Base-by-base conservation (phyloP, 2,888 invertebrate species). In the Hypomecis atomaria region DNA sequence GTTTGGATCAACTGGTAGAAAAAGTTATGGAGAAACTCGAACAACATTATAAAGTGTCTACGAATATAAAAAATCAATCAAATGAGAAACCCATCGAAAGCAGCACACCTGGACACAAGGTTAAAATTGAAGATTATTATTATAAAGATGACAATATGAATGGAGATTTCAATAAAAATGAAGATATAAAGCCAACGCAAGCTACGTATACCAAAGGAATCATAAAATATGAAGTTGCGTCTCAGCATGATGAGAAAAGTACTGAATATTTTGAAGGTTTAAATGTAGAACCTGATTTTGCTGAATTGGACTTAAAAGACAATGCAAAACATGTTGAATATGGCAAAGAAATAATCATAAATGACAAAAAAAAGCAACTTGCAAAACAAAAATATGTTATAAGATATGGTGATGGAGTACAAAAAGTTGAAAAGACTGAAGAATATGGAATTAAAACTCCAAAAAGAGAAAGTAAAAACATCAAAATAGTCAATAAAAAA, bases 1-100 rank as follows among this genome's bases (percentile, higher is more conserved):
- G 77, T 59, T 71, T 84, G 33, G 79, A 84, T 6, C 74, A 79
- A 23, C 55, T 85, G 34, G 81, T 83, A 2, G 71, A 79, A 48
- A 76, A 71, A 66, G 78, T 85, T 0, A 81, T 78, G 45, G 67
- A 78, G 4, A 76, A 76, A 67, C 62, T 86, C 4, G 65, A 76
- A 33, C 63, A 67, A 5, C 75, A 78, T 37, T 67, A 65, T 11
- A 43, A 50, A 10, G n/a, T 8, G 53, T 55, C 58, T 33, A 61
- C 33, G 47, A 23, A 42, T 37, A n/a, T 38, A 36, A 56, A 33
- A 6, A 4, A 10, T 42, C 13, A 9, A 23, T 11, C 4, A 37
- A 10, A 10, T 5, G 11, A 43, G 13, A 5, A 44, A 6, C 36
- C 42, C 1, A 50, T 8, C 0, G 0, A 10, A 47, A 6, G 3